These are phyloP conservation scores for Podotricha telesiphe DNA, from an alignment of 2,888 invertebrate genomes.

Conservation along the genomic window DNA sequence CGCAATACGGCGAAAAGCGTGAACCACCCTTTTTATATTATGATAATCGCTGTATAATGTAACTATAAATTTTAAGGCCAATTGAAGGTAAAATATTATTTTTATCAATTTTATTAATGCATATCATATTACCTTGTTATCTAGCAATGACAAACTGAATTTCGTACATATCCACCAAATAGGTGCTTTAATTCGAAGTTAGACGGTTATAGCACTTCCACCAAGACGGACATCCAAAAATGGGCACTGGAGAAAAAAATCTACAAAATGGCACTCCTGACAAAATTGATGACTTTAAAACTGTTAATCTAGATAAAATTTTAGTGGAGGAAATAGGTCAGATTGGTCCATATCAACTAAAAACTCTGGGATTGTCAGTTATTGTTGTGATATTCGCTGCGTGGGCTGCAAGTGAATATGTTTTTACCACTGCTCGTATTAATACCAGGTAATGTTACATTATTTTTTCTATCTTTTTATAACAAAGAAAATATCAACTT, in stretches of 20 bases:
- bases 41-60: too few species aligned
- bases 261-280: neutral
- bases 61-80: neutral
- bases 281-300: conserved; percentile 40
- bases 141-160: neutral
- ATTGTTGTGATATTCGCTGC: conserved; percentile 61
- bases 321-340: conserved; percentile 70
- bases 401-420: conserved; percentile 63
- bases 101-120: conserved; percentile 13
- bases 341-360: conserved; percentile 65
- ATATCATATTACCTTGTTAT: conserved; percentile 18
- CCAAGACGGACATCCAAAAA: conserved; percentile 13
- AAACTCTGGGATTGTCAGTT: conserved; percentile 52
- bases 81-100: conserved; percentile 2
- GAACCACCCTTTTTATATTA: too few species aligned
- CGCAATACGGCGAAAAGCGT: too few species aligned
- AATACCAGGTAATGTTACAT: conserved; percentile 57
- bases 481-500: too few species aligned
- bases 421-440: conserved; percentile 72
- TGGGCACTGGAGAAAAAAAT: conserved; percentile 50
- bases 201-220: conserved; percentile 7
- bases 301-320: conserved; percentile 63
- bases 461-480: too few species aligned
- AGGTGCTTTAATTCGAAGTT: conserved; percentile 34
- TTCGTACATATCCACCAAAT: neutral